phyloP scores from a whole-genome alignment of 2,797 vertebrate genomes.

The Crocidura indochinensis region DNA sequence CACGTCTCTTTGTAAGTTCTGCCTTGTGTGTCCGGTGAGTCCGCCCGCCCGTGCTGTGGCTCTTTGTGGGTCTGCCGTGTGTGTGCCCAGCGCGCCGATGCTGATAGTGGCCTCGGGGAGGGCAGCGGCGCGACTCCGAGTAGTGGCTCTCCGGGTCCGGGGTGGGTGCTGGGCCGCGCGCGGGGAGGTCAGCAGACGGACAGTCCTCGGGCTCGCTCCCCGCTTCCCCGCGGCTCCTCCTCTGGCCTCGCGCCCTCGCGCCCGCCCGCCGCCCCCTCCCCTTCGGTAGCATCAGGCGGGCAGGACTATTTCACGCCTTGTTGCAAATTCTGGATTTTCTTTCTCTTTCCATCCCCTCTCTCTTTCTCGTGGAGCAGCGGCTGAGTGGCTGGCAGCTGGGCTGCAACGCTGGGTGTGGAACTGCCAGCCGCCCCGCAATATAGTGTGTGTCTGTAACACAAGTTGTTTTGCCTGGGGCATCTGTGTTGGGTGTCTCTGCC shows the following conservation, averaged over 20 bases:
- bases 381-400: conserved; percentile 75
- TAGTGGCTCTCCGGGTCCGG: conserved; percentile 71
- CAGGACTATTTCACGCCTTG: conserved; percentile 87
- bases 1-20: conserved; percentile 79
- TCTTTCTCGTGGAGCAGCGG: conserved; percentile 77
- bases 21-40: conserved; percentile 66
- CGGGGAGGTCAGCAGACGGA: conserved; percentile 86
- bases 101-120: conserved; percentile 54
- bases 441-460: conserved; percentile 73
- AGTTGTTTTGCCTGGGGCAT: conserved; percentile 75
- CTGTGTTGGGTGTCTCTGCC: conserved; percentile 64
- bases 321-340: conserved; percentile 87
- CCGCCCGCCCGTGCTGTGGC: conserved; percentile 50
- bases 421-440: conserved; percentile 59
- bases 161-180: conserved; percentile 80
- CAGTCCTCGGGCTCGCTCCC: conserved; percentile 68
- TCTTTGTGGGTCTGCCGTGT: conserved; percentile 76
- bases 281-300: conserved; percentile 84
- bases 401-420: conserved; percentile 74
- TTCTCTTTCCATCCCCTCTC: conserved; percentile 77
- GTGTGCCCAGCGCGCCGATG: conserved; percentile 42
- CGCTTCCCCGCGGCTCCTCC: conserved; percentile 39
- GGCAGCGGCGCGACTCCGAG: conserved; percentile 74
- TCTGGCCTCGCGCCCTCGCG: conserved; percentile 67
- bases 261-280: conserved; percentile 64